phyloP scores from a whole-genome alignment of 2,888 invertebrate genomes.

The Lochmaea crataegi region DNA sequence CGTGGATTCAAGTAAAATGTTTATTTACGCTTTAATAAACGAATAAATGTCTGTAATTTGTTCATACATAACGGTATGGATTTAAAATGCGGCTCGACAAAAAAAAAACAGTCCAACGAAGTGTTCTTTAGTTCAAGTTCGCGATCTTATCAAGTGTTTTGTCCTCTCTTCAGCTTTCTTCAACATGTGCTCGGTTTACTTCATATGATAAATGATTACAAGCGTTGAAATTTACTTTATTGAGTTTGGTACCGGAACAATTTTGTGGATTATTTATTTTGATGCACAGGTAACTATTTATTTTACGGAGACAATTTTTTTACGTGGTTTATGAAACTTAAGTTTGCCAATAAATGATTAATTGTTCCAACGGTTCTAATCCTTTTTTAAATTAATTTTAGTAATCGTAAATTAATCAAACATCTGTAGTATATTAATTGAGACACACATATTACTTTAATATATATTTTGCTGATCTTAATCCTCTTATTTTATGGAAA shows the following conservation, averaged over 20 bases:
- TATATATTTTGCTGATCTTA: too few species aligned
- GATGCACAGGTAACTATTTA: neutral
- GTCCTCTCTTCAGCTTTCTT: constrained; percentile 35
- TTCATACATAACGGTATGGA: constrained; percentile 59
- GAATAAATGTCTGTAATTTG: constrained; percentile 62
- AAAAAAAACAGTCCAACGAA: constrained; percentile 47
- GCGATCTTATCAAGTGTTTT: constrained; percentile 46
- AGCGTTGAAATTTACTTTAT: constrained; percentile 4
- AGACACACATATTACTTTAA: too few species aligned
- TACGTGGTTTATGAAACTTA: too few species aligned
- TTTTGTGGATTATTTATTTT: neutral
- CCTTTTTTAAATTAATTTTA: too few species aligned
- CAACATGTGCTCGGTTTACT: constrained; percentile 41
- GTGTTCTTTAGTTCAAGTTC: constrained; percentile 50
- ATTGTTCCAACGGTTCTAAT: too few species aligned
- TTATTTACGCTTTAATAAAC: constrained; percentile 62
- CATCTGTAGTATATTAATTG: too few species aligned
- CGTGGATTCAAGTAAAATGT: constrained; percentile 40
- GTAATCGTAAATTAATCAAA: too few species aligned
- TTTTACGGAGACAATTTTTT: too few species aligned
- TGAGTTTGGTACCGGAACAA: neutral
- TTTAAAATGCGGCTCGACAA: constrained; percentile 53
- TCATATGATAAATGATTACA: constrained; percentile 30
- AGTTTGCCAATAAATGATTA: too few species aligned
- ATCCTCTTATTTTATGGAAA: too few species aligned